Evolutionary conservation across 2,113 vertebrate species (phyloP), one percentile per base, ranked within the genome.

Genomic region (Aramus guarauna): DNA sequence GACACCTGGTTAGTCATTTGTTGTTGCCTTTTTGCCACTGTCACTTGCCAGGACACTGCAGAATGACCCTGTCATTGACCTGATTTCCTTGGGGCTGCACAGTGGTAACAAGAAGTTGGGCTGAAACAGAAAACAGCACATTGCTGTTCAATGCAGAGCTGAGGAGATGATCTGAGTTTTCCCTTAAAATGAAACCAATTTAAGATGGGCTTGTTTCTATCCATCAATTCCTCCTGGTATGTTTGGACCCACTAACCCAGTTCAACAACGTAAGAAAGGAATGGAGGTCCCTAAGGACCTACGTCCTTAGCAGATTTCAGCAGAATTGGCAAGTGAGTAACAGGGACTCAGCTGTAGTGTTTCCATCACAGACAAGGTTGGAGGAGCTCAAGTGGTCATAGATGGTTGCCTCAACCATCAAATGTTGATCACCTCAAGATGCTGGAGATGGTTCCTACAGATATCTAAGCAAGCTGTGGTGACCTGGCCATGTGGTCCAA

Each of bases 371-470:
- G 43, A n/a, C 7, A 9, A 50, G 53, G 66, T 4, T 47, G 34
- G 32, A 76, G 21, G 50, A 89, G 27, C 27, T 89, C 1, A 3
- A 53, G 23, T 52, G 39, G 15, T 39, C 43, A 24, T 47, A 68
- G 41, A 9, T 1, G 45, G 15, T 27, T 7, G 1, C 55, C 34
- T 87, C 76, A 72, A 22, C 47, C 60, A 50, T 26, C 37, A 17
- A 34, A 22, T 22, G 26, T 32, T 3, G 0, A 17, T 45, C 41
- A 36, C 14, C 19, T 60, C 0, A 0, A 37, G 29, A 5, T 59
- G 41, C 79, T 63, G 37, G 62, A 41, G 22, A 1, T 30, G 59
- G 15, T 53, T 76, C 41, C 4, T 16, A 39, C 37, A 12, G 23
- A 48, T 59, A 45, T 20, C 47, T 23, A 11, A 45, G 43, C 9